Evolutionary conservation across 1,140 invertebrate species (phyloP), one percentile per base, ranked within the genome.

Genomic region (Lutraria rhynchaena): DNA sequence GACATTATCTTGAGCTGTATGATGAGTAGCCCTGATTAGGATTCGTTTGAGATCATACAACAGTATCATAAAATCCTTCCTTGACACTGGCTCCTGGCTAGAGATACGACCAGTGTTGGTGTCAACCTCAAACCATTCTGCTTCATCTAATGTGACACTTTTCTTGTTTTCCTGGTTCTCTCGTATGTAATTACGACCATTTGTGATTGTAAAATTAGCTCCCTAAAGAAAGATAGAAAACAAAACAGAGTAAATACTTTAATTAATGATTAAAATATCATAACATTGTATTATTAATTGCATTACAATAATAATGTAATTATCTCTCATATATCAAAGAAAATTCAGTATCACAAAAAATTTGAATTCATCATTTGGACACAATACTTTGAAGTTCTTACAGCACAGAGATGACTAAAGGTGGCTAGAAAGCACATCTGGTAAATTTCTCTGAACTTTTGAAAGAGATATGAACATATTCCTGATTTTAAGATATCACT

Each of bases 1-100:
- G 41, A 89, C 81, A 76, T 82, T 83, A 55, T 90, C 86, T 93
- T 99, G 98, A 90, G 98, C 97, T 0, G 96, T 96, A 90, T 99
- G 97, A 92, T 96, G 99, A 71, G 97, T 96, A 0, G 97, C 97
- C 70, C 98, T 94, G 31, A 99, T 94, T 86, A 99, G 93, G 19
- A 99, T 87, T 35, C 95, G 93, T 80, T 95, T 95, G 0, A 99
- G 87, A 84, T 97, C 94, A 5, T 95, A 93, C n/a, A 99, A 91
- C 0, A 98, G 94, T 31, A 95, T 94, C 90, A 99, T 95, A 87
- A 99, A 95, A 87, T 99, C 95, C 7, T 93, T 90, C 80, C 97
- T 94, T 67, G 80, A 86, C 37, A 85, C 85, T 63, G 82, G 89
- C 83, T 82, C 85, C 74, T 95, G 84, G 11, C 58, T 73, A 5